These are phyloP conservation scores for Fragum fragum DNA, from an alignment of 2,888 invertebrate species.

Conservation along the genomic window DNA sequence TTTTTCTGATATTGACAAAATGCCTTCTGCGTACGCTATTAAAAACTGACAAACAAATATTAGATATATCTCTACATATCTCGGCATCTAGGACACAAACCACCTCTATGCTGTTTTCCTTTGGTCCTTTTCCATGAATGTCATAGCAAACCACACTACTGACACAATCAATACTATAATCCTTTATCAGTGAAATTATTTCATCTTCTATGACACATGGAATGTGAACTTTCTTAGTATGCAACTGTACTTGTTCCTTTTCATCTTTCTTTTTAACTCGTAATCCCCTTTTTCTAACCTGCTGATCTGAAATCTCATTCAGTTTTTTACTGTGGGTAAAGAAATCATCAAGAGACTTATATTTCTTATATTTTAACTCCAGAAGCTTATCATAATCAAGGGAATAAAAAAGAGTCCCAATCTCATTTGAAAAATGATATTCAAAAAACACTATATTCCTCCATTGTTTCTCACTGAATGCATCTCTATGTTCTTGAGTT, in stretches of 20 bases:
- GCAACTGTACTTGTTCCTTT: conserved; percentile 14
- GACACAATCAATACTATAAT: no score
- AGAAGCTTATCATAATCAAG: conserved; percentile 7
- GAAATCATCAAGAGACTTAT: background rate
- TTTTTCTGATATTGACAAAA: conserved; percentile 19
- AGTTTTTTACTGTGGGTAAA: background rate
- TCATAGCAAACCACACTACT: background rate
- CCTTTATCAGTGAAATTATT: conserved; percentile 7
- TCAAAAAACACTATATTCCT: conserved; percentile 32
- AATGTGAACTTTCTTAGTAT: conserved; percentile 8
- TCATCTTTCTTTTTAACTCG: conserved; percentile 11
- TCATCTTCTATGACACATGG: conserved; percentile 29
- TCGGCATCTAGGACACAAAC: background rate
- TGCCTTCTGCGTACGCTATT: conserved; percentile 21
- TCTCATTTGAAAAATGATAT: conserved; percentile 14
- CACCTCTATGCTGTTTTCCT: background rate
- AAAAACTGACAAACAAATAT: conserved; percentile 28
- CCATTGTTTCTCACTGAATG: conserved; percentile 26
- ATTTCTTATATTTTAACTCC: conserved; percentile 11
- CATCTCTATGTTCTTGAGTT: background rate
- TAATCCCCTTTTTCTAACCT: conserved; percentile 15
- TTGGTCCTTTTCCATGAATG: conserved; percentile 18
- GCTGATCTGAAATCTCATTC: conserved; percentile 9
- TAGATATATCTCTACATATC: background rate
- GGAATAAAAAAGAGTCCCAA: background rate